Conservation (phyloP, 2,113 vertebrate genomes). For the Burhinus oedicnemus region DNA sequence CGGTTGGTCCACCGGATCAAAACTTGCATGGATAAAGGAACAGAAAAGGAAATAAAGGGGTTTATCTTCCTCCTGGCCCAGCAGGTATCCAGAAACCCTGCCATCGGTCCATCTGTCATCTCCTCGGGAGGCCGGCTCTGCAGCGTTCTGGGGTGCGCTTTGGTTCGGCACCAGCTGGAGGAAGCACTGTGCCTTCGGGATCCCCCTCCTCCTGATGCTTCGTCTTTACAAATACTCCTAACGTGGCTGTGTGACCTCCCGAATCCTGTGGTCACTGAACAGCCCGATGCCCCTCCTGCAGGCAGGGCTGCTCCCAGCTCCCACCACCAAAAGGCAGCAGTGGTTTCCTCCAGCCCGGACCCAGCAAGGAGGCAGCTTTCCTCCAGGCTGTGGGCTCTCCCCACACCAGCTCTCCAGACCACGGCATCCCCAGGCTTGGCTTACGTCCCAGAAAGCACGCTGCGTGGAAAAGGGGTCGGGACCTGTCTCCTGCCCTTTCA, state of each 20-base stretch:
- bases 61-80: neutral
- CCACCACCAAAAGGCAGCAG: neutral
- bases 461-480: neutral
- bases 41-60: neutral
- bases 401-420: neutral
- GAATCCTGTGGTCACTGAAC: accelerated
- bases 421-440: neutral
- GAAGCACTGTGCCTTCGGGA: neutral
- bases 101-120: neutral
- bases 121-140: neutral
- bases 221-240: neutral
- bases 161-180: neutral
- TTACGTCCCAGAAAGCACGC: neutral
- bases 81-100: neutral
- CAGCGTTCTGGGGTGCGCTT: neutral
- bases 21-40: neutral
- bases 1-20: neutral
- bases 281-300: neutral
- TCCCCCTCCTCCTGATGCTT: neutral
- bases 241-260: neutral
- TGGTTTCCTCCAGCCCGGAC: accelerated
- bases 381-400: neutral
- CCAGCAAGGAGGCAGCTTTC: neutral
- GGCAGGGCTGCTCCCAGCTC: neutral
- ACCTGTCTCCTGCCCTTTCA: neutral